Base-by-base conservation (phyloP, 2,888 invertebrate species). In the Macrosoma leucophasiata region DNA sequence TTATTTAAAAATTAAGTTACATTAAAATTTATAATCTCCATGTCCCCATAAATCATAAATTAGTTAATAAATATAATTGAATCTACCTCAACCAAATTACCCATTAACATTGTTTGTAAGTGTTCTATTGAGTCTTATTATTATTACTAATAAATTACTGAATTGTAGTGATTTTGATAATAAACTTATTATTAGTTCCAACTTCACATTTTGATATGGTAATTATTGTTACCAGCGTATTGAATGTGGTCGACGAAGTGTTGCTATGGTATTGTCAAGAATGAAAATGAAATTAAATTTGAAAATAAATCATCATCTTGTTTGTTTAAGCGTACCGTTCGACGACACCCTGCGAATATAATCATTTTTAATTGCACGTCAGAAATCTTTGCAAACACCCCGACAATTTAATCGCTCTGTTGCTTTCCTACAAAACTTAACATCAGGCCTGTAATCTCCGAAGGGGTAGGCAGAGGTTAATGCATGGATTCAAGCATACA, bases 31-130 rank as follows among this genome's bases (percentile, higher is more conserved):
- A 29, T 30, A 32, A 37, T 34, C 31, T 32, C 45, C 48, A 45
- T 52, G 56, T 56, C 47, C 48, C 50, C 46, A 44, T 42, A 50
- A 48, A 34, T 40, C 42, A 46, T 50, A 50, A 54, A 46, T 62
- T 74, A 74, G 66, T 67, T 68, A 53, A 56, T 62, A 68, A 63
- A 58, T 63, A 60, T 58, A 66, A 69, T 72, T 67, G 63, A 76
- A 82, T 81, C 81, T 82, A 82, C 82, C 82, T 82, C 82, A 82
- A 78, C 73, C 70, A 81, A 79, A 81, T 75, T 79, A 79, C 76
- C 79, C 76, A 71, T 75, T 78, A 79, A 77, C 62, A 71, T 81
- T 69, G 65, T 79, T 73, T 73, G 50, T 82, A 81, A 81, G 79
- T 77, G 76, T 79, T 81, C 75, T 74, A 76, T 78, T 78, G 73